Conservation (phyloP, 2,113 vertebrate genomes). For the Callithrix jacchus region DNA sequence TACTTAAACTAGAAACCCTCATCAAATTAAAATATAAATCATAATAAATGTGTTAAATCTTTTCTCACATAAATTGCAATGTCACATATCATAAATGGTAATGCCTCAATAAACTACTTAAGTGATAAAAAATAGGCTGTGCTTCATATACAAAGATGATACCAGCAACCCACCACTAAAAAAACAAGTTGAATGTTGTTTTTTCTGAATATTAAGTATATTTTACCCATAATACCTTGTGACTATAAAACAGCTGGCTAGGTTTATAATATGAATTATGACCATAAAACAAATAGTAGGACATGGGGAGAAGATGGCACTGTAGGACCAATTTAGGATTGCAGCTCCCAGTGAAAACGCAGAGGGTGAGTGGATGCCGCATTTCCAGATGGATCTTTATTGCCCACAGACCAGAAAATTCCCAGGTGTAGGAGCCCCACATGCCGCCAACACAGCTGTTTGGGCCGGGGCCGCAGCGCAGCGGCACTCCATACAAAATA, state of each 20-base stretch:
- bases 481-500: too few relatives aligned
- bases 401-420: too few relatives aligned
- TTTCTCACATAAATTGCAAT: background rate
- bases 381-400: too few relatives aligned
- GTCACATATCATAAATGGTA: background rate
- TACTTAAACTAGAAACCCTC: background rate
- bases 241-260: background rate
- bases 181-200: background rate
- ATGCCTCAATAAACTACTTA: background rate
- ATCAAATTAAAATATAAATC: conserved; percentile 17
- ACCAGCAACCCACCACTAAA: background rate
- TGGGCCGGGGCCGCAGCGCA: too few relatives aligned
- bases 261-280: background rate
- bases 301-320: too few relatives aligned
- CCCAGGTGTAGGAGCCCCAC: too few relatives aligned
- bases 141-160: background rate
- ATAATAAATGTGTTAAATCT: background rate
- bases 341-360: too few relatives aligned
- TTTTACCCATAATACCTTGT: background rate
- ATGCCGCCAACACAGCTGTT: too few relatives aligned
- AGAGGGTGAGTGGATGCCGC: too few relatives aligned
- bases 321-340: too few relatives aligned
- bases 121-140: background rate
- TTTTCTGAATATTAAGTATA: background rate
- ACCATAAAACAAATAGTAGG: conserved; percentile 2